A percentile compares a stretch with the other conserved stretches of the same genome.
These are phyloP conservation scores for Propsilocerus akamusi DNA, from an alignment of 1,140 invertebrate genomes.

Conservation along the genomic window DNA sequence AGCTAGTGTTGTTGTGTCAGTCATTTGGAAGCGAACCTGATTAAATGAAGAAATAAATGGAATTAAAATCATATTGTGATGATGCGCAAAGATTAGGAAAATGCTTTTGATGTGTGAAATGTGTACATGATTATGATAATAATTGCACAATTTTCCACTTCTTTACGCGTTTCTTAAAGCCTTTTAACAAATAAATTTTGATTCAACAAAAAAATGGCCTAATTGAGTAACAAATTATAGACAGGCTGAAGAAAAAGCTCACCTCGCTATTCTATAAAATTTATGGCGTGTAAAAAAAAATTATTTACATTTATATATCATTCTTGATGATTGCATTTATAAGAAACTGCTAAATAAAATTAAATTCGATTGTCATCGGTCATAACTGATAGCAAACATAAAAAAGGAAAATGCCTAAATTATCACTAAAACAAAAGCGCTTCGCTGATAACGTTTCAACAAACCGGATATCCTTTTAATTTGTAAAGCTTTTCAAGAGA, in stretches of 20 bases:
- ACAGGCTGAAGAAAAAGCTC: neutral
- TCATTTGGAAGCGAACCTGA: constrained; percentile 39
- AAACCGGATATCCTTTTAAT: constrained; percentile 1
- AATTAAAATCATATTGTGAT: constrained; percentile 2
- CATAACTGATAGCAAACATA: no score
- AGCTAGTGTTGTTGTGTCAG: constrained; percentile 43
- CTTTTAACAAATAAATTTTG: neutral
- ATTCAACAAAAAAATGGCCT: neutral
- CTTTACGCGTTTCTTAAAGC: neutral
- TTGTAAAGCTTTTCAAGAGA: constrained; percentile 4
- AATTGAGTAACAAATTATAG: no score
- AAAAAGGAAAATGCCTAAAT: no score
- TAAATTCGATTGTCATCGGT: neutral
- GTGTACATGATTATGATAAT: neutral
- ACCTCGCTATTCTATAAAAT: neutral
- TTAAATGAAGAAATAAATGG: constrained; percentile 4
- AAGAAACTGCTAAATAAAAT: neutral
- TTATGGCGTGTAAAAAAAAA: neutral
- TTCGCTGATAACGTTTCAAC: no score
- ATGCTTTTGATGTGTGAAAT: neutral
- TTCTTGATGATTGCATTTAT: neutral
- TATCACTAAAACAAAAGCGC: no score
- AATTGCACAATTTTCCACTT: neutral
- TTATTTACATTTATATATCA: constrained; percentile 1
- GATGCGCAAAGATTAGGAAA: neutral